Evolutionary conservation across 2,888 invertebrate species (phyloP).

Genomic region (Hydrotaea cyrtoneurina): DNA sequence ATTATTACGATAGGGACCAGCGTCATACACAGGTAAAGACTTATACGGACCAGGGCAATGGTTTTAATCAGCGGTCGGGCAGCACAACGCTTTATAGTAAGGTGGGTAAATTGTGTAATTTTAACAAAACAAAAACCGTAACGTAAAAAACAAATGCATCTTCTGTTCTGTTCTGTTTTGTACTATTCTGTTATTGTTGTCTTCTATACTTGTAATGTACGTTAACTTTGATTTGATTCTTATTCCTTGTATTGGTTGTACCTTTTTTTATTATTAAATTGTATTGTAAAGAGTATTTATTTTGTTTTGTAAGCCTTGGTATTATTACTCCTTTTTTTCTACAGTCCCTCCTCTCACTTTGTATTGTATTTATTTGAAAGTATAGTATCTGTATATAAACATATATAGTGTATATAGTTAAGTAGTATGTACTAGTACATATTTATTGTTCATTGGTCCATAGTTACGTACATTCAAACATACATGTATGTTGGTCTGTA

Average conservation of each 20-base stretch:
- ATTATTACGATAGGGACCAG: conserved; percentile 82
- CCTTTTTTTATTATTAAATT: neutral
- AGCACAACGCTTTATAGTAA: conserved; percentile 91
- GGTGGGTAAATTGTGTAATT: conserved; percentile 84
- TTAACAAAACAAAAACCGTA: conserved; percentile 46
- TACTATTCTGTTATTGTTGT: conserved; percentile 21
- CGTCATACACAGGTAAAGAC: conserved; percentile 96
- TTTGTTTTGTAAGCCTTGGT: neutral
- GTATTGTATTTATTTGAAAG: neutral
- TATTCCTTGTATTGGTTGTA: neutral
- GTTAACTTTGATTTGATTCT: conserved; percentile 23
- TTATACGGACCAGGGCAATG: conserved; percentile 96
- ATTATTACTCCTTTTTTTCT: neutral
- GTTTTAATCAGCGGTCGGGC: conserved; percentile 87
- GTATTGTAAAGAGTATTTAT: neutral
- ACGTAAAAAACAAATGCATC: conserved; percentile 52
- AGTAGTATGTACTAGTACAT: neutral
- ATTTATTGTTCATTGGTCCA: neutral
- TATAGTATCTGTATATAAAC: neutral
- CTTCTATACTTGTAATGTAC: conserved; percentile 19
- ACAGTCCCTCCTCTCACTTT: neutral
- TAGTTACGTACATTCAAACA: neutral
- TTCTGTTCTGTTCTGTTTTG: no score
- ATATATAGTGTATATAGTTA: neutral
- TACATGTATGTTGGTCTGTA: neutral